Evolutionary conservation across 2,113 vertebrate genomes (phyloP).

Genomic region (Eira barbara): DNA sequence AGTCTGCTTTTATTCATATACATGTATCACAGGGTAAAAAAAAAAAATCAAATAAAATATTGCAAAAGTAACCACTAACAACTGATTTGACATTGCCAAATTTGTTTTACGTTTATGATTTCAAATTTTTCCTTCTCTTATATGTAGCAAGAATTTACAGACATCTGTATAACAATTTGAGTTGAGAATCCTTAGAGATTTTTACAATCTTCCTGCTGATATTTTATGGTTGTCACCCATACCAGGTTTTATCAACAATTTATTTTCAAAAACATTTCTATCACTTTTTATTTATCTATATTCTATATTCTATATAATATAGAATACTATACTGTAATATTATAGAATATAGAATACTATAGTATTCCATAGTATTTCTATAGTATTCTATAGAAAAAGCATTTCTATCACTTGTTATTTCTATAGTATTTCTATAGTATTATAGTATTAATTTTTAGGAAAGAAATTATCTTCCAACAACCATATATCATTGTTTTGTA

Average conservation of each 20-base stretch:
- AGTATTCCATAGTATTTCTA: neutral
- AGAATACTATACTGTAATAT: neutral
- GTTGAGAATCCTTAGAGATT: neutral
- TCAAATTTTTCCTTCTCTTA: neutral
- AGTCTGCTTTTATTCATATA: neutral
- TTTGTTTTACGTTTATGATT: neutral
- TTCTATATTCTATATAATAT: neutral
- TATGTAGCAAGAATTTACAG: neutral
- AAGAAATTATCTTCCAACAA: neutral
- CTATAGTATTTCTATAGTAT: neutral
- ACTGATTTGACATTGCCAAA: neutral
- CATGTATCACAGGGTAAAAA: neutral
- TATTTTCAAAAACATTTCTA: neutral
- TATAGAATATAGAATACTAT: neutral
- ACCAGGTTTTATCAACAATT: neutral
- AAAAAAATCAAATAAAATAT: neutral
- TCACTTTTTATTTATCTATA: neutral
- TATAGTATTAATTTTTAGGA: neutral
- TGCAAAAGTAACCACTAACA: neutral
- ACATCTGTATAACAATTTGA: neutral
- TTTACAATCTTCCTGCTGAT: neutral
- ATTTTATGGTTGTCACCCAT: neutral
- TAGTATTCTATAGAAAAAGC: neutral
- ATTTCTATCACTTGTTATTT: neutral
- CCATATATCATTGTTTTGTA: neutral